A percentile compares a stretch with the other conserved stretches of the same genome.
Evolutionary conservation across 2,797 vertebrate genomes (phyloP).

Genomic region (Spinibarbus caldwelli): DNA sequence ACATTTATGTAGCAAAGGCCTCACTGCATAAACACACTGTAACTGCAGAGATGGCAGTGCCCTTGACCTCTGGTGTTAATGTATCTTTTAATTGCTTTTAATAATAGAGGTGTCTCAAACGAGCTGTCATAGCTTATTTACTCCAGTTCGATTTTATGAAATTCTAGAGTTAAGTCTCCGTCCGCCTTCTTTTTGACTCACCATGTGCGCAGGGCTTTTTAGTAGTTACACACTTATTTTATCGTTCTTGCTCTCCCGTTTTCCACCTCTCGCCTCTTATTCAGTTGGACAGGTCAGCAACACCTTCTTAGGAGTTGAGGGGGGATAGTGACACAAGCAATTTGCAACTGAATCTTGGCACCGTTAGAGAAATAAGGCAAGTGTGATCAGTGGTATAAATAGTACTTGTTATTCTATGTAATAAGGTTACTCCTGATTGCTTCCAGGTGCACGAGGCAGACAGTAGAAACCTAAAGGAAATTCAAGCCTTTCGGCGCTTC

Average conservation of each 20-base stretch:
- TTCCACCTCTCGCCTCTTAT: conserved; percentile 46
- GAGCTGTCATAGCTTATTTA: conserved; percentile 21
- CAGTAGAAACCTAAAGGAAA: conserved; percentile 49
- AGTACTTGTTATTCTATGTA: conserved; percentile 56
- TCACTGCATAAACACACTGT: conserved; percentile 6
- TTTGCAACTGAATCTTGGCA: conserved; percentile 55
- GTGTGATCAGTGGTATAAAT: conserved; percentile 56
- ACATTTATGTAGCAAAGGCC: background rate
- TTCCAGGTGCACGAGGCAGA: conserved; percentile 59
- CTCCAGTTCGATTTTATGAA: conserved; percentile 1
- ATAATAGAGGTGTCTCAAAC: background rate
- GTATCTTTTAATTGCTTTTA: conserved; percentile 35
- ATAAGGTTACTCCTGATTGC: conserved; percentile 57
- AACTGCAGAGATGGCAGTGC: conserved; percentile 8
- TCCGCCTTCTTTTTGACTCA: background rate
- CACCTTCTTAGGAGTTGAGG: conserved; percentile 56
- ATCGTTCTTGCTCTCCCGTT: background rate
- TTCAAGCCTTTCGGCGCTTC: conserved; percentile 43
- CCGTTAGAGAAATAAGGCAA: conserved; percentile 51
- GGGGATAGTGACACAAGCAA: conserved; percentile 56
- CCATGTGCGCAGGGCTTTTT: background rate
- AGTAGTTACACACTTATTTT: conserved; percentile 5
- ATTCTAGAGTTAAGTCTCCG: background rate
- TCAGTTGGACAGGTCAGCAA: conserved; percentile 56
- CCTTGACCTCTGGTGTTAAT: conserved; percentile 30